These are phyloP conservation scores for Drosophila bocqueti DNA, from an alignment of 1,140 invertebrate species.

Conservation along the genomic window DNA sequence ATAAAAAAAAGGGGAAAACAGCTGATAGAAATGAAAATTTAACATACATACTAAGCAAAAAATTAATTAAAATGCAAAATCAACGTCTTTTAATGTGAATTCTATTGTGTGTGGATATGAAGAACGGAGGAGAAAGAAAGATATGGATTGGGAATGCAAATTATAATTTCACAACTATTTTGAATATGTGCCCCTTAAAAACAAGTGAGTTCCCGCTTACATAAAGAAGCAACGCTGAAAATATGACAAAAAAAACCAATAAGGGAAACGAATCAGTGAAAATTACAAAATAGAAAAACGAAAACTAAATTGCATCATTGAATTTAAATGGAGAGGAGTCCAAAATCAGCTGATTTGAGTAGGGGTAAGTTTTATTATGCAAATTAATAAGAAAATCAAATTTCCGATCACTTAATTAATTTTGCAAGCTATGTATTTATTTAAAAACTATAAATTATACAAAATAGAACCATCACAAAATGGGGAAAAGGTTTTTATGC, in stretches of 20 bases:
- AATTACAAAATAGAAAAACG: conserved; percentile 25
- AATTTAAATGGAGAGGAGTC: neutral
- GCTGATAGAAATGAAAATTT: conserved; percentile 16
- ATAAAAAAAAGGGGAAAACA: conserved; percentile 19
- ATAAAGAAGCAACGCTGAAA: conserved; percentile 24
- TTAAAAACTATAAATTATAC: no score
- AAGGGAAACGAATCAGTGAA: conserved; percentile 22
- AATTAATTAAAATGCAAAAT: conserved; percentile 22
- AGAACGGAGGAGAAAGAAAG: conserved; percentile 7
- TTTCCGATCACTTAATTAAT: neutral
- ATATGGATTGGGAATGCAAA: conserved; percentile 25
- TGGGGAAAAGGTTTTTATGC: no score
- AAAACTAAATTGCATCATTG: conserved; percentile 10
- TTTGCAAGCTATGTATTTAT: no score
- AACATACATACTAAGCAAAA: conserved; percentile 1
- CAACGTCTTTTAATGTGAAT: conserved; percentile 26
- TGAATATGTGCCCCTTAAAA: conserved; percentile 46
- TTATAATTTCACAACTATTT: conserved; percentile 28
- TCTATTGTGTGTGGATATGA: conserved; percentile 31
- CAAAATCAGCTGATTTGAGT: neutral
- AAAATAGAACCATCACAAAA: no score
- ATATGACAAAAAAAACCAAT: conserved; percentile 12
- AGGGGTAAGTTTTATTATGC: conserved; percentile 15
- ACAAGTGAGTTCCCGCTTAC: conserved; percentile 54
- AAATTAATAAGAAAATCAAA: neutral